phyloP scores from a whole-genome alignment of 2,888 invertebrate genomes.

The Papilio elwesi region DNA sequence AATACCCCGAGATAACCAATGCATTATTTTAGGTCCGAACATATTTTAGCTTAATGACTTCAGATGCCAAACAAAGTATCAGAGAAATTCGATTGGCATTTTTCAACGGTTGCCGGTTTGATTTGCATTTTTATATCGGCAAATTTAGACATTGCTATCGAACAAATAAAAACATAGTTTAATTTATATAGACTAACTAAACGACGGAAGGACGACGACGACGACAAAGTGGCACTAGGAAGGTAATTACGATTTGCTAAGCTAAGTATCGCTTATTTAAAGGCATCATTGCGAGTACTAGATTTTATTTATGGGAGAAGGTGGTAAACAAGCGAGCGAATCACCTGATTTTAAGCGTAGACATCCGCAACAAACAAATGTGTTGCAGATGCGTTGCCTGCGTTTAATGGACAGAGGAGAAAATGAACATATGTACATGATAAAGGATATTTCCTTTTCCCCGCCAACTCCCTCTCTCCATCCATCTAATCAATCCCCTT shows the following conservation, averaged over 20 bases:
- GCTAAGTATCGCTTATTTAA: no score
- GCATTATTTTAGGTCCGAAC: conserved; percentile 27
- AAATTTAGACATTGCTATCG: background rate
- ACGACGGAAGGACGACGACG: no score
- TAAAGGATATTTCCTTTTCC: no score
- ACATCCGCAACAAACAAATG: no score
- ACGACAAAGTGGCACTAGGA: background rate
- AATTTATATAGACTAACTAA: background rate
- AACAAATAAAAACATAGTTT: background rate
- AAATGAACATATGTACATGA: no score
- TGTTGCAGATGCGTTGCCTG: no score
- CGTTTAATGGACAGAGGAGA: no score
- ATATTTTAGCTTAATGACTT: conserved; percentile 28
- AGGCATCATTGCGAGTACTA: background rate
- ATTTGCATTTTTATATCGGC: background rate
- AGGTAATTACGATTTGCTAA: background rate
- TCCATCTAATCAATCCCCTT: no score
- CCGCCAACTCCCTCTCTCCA: no score
- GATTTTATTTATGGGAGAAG: no score
- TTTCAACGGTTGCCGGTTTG: background rate
- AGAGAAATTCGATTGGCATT: conserved; percentile 23
- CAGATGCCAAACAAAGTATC: conserved; percentile 26
- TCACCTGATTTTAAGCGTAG: no score
- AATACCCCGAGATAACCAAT: conserved; percentile 1
- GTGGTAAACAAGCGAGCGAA: no score